Conservation (phyloP, 2,113 vertebrate species). For the Sciurus niger region DNA sequence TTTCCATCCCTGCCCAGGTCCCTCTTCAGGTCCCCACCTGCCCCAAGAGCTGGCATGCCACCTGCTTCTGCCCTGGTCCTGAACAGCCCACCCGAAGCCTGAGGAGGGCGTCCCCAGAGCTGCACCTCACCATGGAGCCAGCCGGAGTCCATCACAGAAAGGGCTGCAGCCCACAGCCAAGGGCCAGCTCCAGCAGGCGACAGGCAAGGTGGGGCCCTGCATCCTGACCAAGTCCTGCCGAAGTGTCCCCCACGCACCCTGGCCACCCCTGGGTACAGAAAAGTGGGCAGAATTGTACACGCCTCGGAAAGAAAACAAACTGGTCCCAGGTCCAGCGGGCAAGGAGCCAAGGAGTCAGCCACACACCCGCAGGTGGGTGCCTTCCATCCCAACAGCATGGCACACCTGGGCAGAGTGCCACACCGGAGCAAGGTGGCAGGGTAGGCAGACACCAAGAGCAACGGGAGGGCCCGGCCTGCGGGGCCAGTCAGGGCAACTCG, state of each 20-base stretch:
- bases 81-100: neutral
- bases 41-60: neutral
- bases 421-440: fast-evolving
- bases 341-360: neutral
- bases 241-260: neutral
- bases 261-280: neutral
- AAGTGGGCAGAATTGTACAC: neutral
- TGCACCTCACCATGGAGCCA: neutral
- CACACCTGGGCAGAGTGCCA: fast-evolving
- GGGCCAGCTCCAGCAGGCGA: too few species aligned
- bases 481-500: too few species aligned
- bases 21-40: too few species aligned
- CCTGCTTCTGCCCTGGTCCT: neutral
- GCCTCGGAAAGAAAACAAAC: neutral
- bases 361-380: neutral
- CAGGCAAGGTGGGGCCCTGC: fast-evolving
- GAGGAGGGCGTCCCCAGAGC: neutral
- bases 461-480: too few species aligned
- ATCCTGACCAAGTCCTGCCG: neutral
- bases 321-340: fast-evolving
- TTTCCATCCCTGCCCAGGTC: neutral
- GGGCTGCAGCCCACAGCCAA: neutral
- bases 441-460: neutral
- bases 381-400: fast-evolving
- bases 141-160: neutral